phyloP scores from a whole-genome alignment of 2,888 invertebrate species.

The Zaprionus lineosus region DNA sequence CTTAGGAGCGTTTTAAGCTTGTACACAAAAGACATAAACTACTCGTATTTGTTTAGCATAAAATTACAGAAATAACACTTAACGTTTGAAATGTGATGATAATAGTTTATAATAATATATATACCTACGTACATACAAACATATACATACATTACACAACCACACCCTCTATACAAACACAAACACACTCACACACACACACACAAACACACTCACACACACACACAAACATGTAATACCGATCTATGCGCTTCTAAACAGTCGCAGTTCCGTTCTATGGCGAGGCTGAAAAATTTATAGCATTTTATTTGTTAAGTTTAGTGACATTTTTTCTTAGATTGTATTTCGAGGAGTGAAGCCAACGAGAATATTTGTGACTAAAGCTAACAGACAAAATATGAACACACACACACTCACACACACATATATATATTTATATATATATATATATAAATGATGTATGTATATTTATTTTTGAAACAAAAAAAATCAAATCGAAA shows the following conservation, averaged over 20 bases:
- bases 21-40: conserved; percentile 70
- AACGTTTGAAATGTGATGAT: conserved; percentile 76
- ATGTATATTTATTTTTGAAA: not conserved
- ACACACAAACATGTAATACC: conserved; percentile 39
- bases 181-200: conserved; percentile 30
- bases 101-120: conserved; percentile 64
- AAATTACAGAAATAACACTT: conserved; percentile 68
- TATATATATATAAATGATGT: no score
- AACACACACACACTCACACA: no score
- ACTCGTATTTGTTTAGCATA: conserved; percentile 74
- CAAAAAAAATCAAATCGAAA: no score
- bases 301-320: conserved; percentile 76
- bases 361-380: conserved; percentile 76
- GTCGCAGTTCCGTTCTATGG: conserved; percentile 53
- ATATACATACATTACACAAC: conserved; percentile 34
- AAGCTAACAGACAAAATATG: conserved; percentile 57
- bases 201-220: conserved; percentile 8
- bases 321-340: conserved; percentile 62
- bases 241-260: conserved; percentile 56
- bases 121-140: conserved; percentile 27
- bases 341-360: conserved; percentile 52
- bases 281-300: conserved; percentile 73
- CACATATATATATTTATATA: conserved; percentile 23
- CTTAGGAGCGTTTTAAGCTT: conserved; percentile 69
- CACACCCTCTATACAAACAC: conserved; percentile 18